Base-by-base conservation (phyloP, 2,113 vertebrate species). In the Pipa parva region DNA sequence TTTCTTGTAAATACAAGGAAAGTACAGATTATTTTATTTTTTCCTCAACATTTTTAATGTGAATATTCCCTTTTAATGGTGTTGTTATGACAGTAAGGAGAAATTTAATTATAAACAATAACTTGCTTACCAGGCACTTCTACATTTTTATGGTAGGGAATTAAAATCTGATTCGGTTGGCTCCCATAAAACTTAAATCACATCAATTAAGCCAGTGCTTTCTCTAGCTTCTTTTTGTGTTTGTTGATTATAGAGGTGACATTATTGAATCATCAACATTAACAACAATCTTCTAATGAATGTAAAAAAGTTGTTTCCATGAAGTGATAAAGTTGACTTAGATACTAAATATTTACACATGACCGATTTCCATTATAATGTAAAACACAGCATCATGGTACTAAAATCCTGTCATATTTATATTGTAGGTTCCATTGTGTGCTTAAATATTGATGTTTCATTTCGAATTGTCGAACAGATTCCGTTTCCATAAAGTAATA, bases 71-170 rank as follows among this genome's bases (percentile, higher is more conserved):
- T 60, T 49, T 70, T 70, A 61, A 70, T 70, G 50, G 48, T 9
- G 25, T 51, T 54, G 66, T 70, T 70, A 54, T 70, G 66, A 70
- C 48, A 70, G 66, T 28, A 8, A 70, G 46, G 58, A 61, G 36
- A 49, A 61, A 70, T 61, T 54, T 70, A 70, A 70, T 70, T 70
- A 70, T 70, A 70, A 70, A 61, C 66, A 70, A 70, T 61, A 61
- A 61, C 48, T 61, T 70, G 66, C 66, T 70, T 70, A 70, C 58
- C 25, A 50, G 42, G 66, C 66, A 70, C 28, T 70, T 70, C 66
- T 54, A 24, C 5, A 37, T 60, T 52, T 59, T 70, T 70, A 61
- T 54, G 66, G 54, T 70, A 45, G 56, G 57, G 26, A 70, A 70
- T 70, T 70, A 70, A 70, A 70, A 70, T 61, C 57, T 54, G 58